Evolutionary conservation across 2,888 invertebrate genomes (phyloP).

Genomic region (Chelonus formosanus): DNA sequence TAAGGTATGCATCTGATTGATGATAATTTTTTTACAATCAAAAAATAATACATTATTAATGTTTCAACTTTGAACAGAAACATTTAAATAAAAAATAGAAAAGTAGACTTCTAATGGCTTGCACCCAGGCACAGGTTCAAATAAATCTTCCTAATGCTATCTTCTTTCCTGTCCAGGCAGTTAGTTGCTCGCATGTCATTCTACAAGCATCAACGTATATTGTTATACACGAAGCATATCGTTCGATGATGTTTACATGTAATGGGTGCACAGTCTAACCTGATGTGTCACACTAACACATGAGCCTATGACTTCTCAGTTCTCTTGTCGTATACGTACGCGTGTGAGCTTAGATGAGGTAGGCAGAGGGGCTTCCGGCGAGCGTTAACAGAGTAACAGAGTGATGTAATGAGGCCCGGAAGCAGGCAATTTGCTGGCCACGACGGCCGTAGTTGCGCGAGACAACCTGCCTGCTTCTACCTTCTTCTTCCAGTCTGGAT

Average conservation of each 20-base stretch:
- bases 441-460: constrained; percentile 63
- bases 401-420: constrained; percentile 66
- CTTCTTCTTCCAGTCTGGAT: constrained; percentile 48
- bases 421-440: constrained; percentile 65
- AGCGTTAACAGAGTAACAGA: constrained; percentile 66
- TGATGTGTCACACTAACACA: constrained; percentile 20
- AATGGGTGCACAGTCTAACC: constrained; percentile 11
- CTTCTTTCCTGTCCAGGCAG: too few species aligned
- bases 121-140: too few species aligned
- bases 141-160: too few species aligned
- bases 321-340: constrained; percentile 20
- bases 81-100: too few species aligned
- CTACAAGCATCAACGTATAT: background rate
- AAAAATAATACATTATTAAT: too few species aligned
- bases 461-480: constrained; percentile 61
- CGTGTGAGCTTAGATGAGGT: constrained; percentile 59
- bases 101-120: too few species aligned
- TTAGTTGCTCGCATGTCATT: too few species aligned
- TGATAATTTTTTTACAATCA: too few species aligned
- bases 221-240: background rate
- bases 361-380: constrained; percentile 64
- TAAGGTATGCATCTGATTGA: too few species aligned
- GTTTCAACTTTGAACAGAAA: too few species aligned
- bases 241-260: constrained; percentile 18
- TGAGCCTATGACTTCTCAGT: constrained; percentile 9